Base-by-base conservation (phyloP, 1,140 invertebrate genomes). In the Centruroides vittatus region DNA sequence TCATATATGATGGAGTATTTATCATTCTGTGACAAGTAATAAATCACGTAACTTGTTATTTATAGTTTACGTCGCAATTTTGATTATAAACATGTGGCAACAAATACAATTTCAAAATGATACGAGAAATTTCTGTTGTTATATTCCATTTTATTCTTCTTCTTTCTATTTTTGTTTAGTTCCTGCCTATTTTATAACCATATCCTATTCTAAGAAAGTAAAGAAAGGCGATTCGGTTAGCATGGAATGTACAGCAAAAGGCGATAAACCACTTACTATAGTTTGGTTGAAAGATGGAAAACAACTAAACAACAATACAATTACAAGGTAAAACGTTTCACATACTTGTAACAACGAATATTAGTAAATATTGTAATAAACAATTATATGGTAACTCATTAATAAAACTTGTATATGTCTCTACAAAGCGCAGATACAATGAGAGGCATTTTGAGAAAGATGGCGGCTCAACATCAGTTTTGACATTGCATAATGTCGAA, bases 401-500 rank as follows among this genome's bases (percentile, higher is more conserved):
- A 41, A 41, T 41, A 41, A 41, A 41, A 41, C 41, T 41, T 55
- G 51, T 49, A 12, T 63, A 7, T 63, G 58, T 63, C 52, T 63
- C 55, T 63, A 55, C 62, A 63, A 63, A 63, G 62, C 47, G 58
- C 62, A 63, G 62, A 58, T 63, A 63, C 58, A 63, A 58, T 63
- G 60, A 57, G 58, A 63, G 62, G 51, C 58, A 63, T 12, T 63
- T 52, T 49, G 62, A 63, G 47, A 53, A 63, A 11, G 35, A 50
- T 23, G 62, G 60, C 7, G 62, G 58, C 5, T 1, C 60, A 5
- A 63, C 58, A 53, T 63, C 62, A 10, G 55, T 60, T 12, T 12
- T 63, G n/a, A 63, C 49, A 35, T 54, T 63, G 12, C 62, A 63
- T 72, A 79, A 87, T 67, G 89, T 89, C 3, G 86, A 86, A 63